These are phyloP conservation scores for Notechis scutatus DNA, from an alignment of 2,113 vertebrate genomes.

Conservation along the genomic window DNA sequence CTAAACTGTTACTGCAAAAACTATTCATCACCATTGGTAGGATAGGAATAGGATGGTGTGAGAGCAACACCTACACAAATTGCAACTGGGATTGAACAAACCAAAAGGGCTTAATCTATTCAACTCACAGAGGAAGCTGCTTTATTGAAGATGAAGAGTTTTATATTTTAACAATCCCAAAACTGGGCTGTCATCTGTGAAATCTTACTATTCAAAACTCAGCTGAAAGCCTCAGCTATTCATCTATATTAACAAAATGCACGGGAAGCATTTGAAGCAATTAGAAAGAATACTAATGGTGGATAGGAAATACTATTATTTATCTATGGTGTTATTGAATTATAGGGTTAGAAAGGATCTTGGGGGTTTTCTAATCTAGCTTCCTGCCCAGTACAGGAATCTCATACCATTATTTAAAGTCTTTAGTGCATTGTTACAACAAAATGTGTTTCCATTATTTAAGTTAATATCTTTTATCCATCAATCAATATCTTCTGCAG, in stretches of 20 bases:
- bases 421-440: neutral
- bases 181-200: neutral
- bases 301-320: neutral
- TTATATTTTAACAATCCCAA: neutral
- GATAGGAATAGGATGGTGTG: neutral
- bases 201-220: neutral
- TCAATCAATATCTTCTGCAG: neutral
- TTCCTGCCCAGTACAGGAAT: neutral
- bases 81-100: neutral
- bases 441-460: neutral
- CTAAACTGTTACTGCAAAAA: neutral
- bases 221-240: neutral
- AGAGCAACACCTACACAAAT: neutral
- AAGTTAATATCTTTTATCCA: neutral
- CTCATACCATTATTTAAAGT: neutral
- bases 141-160: neutral
- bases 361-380: neutral
- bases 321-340: neutral
- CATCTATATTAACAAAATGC: neutral
- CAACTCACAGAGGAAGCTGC: neutral
- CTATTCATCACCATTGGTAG: neutral
- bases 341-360: neutral
- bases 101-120: neutral
- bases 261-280: neutral
- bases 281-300: neutral